phyloP scores from a whole-genome alignment of 2,797 vertebrate genomes.

The Rhinella marina region DNA sequence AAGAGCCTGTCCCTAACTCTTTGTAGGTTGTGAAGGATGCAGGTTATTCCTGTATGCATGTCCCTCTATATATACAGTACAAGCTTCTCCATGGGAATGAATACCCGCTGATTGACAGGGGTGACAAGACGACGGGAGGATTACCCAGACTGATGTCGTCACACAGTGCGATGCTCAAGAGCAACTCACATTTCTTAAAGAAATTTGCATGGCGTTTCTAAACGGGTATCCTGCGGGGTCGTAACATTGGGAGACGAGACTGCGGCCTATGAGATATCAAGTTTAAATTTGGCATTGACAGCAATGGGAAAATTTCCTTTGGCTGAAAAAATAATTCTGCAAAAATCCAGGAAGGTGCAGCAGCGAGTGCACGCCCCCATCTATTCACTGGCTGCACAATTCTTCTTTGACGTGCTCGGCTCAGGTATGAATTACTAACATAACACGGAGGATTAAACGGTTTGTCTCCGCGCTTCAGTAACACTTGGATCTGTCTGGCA shows the following conservation, averaged over 20 bases:
- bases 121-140: not conserved
- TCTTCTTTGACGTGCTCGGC: not conserved
- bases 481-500: slow-evolving; percentile 27
- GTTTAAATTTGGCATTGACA: too few species aligned
- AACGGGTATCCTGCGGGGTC: not conserved
- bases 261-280: not conserved
- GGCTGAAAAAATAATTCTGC: not conserved
- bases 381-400: not conserved
- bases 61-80: not conserved
- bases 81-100: not conserved
- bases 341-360: not conserved
- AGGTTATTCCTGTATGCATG: not conserved
- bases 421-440: slow-evolving; percentile 29
- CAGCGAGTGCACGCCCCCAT: not conserved
- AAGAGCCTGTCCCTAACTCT: not conserved
- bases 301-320: too few species aligned
- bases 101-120: not conserved
- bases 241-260: not conserved
- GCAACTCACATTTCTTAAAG: too few species aligned
- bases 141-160: too few species aligned
- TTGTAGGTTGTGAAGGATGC: not conserved
- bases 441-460: not conserved
- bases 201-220: not conserved
- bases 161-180: too few species aligned
- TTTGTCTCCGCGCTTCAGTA: not conserved